Conservation (phyloP, 2,888 invertebrate species). For the Stomorhina lunata region DNA sequence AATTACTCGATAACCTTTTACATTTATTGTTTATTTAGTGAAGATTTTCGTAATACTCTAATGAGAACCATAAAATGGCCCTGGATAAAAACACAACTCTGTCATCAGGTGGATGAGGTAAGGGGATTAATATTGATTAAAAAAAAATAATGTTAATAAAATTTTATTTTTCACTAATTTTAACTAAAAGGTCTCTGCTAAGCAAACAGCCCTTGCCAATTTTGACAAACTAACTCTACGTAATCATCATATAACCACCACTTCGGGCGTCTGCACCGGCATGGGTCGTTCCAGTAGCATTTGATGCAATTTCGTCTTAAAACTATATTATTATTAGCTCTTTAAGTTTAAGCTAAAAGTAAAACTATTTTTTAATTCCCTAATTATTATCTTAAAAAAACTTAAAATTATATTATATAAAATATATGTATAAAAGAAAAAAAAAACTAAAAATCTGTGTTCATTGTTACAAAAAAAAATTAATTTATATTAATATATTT, state of each 20-base stretch:
- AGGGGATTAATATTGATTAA: slow-evolving; percentile 56
- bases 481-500: slow-evolving; percentile 26
- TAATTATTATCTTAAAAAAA: slow-evolving; percentile 13
- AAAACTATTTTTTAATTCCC: slow-evolving; percentile 40
- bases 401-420: slow-evolving; percentile 28
- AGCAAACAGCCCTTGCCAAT: slow-evolving; percentile 73
- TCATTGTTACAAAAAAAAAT: slow-evolving; percentile 64
- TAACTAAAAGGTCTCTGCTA: slow-evolving; percentile 68
- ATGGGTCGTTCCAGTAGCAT: slow-evolving; percentile 78
- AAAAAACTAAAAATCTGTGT: slow-evolving; percentile 62
- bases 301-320: slow-evolving; percentile 69
- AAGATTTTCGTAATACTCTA: slow-evolving; percentile 87
- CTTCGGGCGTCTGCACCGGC: slow-evolving; percentile 76
- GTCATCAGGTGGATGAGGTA: slow-evolving; percentile 77
- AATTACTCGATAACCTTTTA: slow-evolving; percentile 90
- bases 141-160: slow-evolving; percentile 44
- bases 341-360: not conserved
- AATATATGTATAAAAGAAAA: slow-evolving; percentile 12
- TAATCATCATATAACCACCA: slow-evolving; percentile 78
- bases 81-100: slow-evolving; percentile 77
- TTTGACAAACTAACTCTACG: slow-evolving; percentile 72
- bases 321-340: slow-evolving; percentile 34
- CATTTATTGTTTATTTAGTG: slow-evolving; percentile 88
- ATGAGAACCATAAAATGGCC: slow-evolving; percentile 84
- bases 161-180: not conserved